A percentile compares a stretch with the other conserved stretches of the same genome.
phyloP scores from a whole-genome alignment of 2,888 invertebrate genomes.

The Campaea margaritaria region DNA sequence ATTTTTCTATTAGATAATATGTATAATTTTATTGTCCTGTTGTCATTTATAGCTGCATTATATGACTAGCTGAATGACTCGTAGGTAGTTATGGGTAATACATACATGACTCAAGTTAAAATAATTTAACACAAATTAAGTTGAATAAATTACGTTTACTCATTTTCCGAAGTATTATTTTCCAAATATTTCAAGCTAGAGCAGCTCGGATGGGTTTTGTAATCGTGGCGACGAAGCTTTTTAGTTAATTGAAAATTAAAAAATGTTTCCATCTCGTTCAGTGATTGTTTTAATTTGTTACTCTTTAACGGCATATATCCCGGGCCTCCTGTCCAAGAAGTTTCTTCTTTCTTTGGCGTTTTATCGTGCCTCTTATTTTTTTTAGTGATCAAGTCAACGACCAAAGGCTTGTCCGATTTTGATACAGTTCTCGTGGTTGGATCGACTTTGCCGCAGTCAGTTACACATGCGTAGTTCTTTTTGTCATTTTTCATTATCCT shows the following conservation, averaged over 20 bases:
- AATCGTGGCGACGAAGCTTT: background rate
- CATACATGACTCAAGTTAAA: no score
- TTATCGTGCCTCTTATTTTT: slow-evolving; percentile 37
- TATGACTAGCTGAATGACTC: no score
- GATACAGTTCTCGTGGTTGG: slow-evolving; percentile 45
- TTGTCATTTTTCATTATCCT: slow-evolving; percentile 62
- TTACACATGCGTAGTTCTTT: slow-evolving; percentile 57
- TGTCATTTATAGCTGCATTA: no score
- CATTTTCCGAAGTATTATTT: slow-evolving; percentile 7
- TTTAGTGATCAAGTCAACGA: slow-evolving; percentile 35
- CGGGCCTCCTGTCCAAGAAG: background rate
- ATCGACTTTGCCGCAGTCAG: slow-evolving; percentile 59
- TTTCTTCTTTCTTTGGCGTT: background rate
- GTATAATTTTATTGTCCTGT: no score
- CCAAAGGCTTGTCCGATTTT: slow-evolving; percentile 47
- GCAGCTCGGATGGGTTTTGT: slow-evolving; percentile 15
- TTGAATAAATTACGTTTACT: background rate
- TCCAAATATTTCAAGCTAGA: slow-evolving; percentile 18
- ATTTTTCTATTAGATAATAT: no score
- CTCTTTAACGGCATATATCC: background rate
- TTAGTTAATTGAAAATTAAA: slow-evolving; percentile 4
- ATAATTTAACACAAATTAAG: background rate
- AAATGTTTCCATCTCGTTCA: slow-evolving; percentile 7
- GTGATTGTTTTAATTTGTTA: background rate
- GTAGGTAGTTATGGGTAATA: no score